Evolutionary conservation across 2,888 invertebrate genomes (phyloP).

Genomic region (Syrista parreyssii): DNA sequence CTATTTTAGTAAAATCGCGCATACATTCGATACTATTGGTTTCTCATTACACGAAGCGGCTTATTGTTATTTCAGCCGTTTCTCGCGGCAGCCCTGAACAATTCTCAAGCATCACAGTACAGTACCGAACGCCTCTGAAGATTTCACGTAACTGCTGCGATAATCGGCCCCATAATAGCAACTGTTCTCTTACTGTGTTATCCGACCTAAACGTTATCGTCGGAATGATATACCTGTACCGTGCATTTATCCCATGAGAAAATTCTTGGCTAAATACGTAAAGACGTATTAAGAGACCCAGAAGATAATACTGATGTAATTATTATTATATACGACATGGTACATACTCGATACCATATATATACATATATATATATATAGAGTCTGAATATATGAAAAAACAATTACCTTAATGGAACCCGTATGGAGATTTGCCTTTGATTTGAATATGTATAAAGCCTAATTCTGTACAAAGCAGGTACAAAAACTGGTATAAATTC

Average conservation of each 20-base stretch:
- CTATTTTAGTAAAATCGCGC: not conserved
- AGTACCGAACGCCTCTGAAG: constrained; percentile 31
- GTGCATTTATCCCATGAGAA: constrained; percentile 24
- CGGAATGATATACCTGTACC: constrained; percentile 38
- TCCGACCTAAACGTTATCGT: constrained; percentile 29
- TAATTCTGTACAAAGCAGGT: not conserved
- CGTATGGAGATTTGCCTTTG: not conserved
- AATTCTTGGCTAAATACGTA: not conserved
- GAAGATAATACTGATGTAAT: too few relatives aligned
- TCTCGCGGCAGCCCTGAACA: constrained; percentile 1
- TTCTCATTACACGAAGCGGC: constrained; percentile 47
- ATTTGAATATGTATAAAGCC: not conserved
- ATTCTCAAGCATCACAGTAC: constrained; percentile 5
- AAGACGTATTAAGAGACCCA: too few relatives aligned
- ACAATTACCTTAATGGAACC: not conserved
- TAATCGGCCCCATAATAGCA: constrained; percentile 47
- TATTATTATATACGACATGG: too few relatives aligned
- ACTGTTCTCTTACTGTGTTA: constrained; percentile 21
- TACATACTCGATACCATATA: too few relatives aligned
- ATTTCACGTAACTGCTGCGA: constrained; percentile 41
- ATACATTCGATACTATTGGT: constrained; percentile 41
- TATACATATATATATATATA: too few relatives aligned
- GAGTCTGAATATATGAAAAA: not conserved
- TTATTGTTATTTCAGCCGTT: constrained; percentile 41
- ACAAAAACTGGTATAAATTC: not conserved